Evolutionary conservation across 2,113 vertebrate genomes (phyloP), one percentile per base, ranked within the genome.

Genomic region (Phaethornis superciliosus): DNA sequence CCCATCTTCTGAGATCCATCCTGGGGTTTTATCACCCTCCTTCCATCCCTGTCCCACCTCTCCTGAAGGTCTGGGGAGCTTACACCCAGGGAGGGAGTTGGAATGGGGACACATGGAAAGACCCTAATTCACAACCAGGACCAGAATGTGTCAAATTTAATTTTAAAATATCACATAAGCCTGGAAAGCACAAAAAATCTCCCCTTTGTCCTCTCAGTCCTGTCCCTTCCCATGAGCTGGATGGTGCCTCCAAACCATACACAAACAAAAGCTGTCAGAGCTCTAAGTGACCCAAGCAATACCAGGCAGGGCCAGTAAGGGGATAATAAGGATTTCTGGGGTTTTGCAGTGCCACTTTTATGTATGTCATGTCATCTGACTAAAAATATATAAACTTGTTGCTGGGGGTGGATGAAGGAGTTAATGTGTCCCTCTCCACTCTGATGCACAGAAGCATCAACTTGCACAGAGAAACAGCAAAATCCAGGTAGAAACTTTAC

Each of bases 141-240:
- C 15, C n/a, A 60, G 24, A 92, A 72, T 0, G 2, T 0, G 0
- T 7, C 12, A 12, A 24, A 27, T 82, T 72, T 37, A 15, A 55
- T 64, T 63, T 63, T 28, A 32, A 46, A 27, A 30, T 23, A 19
- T 64, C 44, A 12, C 9, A 12, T 26, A 24, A 84, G 7, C n/a
- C 62, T 18, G 4, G 30, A 32, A 9, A 63, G 28, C 27, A 55
- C 44, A 40, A 65, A 72, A 70, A 49, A 26, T 26, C 6, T 69
- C 22, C n/a, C 30, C 22, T 3, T 0, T 26, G 10, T 42, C 17
- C 77, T 40, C 42, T 64, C 20, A 32, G 47, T 23, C 11, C 27
- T 35, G 18, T 15, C 64, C 69, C 55, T 90, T 27, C 22, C 23
- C 3, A 5, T 5, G 10, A 42, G 14, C 11, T 59, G 12, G 17